A percentile compares a stretch with the other conserved stretches of the same genome.
phyloP scores from a whole-genome alignment of 2,888 invertebrate species.

The Watsonalla binaria region DNA sequence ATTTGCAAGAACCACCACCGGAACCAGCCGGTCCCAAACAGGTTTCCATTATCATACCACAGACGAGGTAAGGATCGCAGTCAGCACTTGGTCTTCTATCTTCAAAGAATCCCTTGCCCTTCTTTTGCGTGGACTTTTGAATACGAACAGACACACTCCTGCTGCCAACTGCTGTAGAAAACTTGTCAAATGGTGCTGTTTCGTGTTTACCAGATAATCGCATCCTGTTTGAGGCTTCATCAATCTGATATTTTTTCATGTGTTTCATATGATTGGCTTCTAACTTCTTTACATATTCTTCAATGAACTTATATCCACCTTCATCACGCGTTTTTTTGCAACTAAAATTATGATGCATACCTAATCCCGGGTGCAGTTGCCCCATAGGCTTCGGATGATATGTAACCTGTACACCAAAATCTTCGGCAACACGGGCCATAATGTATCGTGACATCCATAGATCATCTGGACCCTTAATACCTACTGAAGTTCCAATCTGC shows the following conservation, averaged over 20 bases:
- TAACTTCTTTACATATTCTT: constrained; percentile 93
- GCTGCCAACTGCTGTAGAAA: constrained; percentile 93
- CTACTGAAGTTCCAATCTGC: constrained; percentile 93
- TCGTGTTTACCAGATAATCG: constrained; percentile 96
- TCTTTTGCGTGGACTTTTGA: constrained; percentile 91
- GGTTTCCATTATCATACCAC: constrained; percentile 73
- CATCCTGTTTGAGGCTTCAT: constrained; percentile 94
- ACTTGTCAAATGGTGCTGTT: constrained; percentile 96
- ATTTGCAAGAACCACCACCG: constrained; percentile 5
- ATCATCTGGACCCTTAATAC: constrained; percentile 89
- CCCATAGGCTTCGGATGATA: constrained; percentile 87
- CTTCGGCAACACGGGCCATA: constrained; percentile 90
- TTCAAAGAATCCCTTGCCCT: constrained; percentile 95
- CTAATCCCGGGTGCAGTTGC: constrained; percentile 91
- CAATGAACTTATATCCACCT: constrained; percentile 86
- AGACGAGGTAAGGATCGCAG: constrained; percentile 88
- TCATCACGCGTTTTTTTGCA: constrained; percentile 89
- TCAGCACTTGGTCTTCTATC: constrained; percentile 95
- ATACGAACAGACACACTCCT: constrained; percentile 95
- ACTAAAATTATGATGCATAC: constrained; percentile 95
- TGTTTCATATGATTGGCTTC: constrained; percentile 93
- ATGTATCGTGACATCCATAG: constrained; percentile 92
- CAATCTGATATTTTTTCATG: constrained; percentile 93
- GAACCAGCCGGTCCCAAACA: constrained; percentile 37
- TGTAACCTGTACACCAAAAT: constrained; percentile 86